Conservation (phyloP, 2,888 invertebrate genomes). For the Agrochola lychnidis region DNA sequence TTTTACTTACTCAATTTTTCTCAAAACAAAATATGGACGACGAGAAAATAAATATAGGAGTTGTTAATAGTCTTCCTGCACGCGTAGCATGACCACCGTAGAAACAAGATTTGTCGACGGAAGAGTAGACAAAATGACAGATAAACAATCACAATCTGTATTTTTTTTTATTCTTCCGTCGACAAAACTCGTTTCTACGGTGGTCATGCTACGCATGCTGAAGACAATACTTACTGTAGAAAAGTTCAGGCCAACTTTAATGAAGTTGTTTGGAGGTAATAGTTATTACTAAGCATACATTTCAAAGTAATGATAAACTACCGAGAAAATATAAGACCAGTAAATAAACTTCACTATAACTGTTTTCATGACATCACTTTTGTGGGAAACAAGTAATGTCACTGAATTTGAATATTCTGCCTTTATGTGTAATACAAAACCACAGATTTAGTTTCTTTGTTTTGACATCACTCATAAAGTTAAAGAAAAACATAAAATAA, state of each 20-base stretch:
- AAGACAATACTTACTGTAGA: neutral
- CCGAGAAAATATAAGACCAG: constrained; percentile 4
- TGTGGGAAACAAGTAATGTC: constrained; percentile 46
- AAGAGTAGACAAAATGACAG: too few relatives aligned
- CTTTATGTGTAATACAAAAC: constrained; percentile 50
- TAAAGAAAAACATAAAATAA: constrained; percentile 41
- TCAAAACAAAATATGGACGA: neutral
- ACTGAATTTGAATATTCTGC: constrained; percentile 52
- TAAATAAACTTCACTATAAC: constrained; percentile 35
- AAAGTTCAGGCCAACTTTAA: neutral
- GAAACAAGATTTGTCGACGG: too few relatives aligned
- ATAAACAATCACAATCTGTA: too few relatives aligned
- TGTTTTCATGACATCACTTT: constrained; percentile 54
- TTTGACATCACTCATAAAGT: constrained; percentile 39
- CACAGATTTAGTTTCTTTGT: constrained; percentile 56
- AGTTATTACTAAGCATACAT: constrained; percentile 5
- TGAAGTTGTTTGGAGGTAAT: neutral
- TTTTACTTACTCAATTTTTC: neutral
- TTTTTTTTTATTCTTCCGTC: too few relatives aligned
- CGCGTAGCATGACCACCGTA: too few relatives aligned
- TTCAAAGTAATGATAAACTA: constrained; percentile 33
- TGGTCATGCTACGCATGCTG: too few relatives aligned
- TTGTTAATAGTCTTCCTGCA: neutral
- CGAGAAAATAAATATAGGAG: neutral
- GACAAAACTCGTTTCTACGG: too few relatives aligned